Conservation (phyloP, 2,888 invertebrate genomes). For the Polymixis lichenea region DNA sequence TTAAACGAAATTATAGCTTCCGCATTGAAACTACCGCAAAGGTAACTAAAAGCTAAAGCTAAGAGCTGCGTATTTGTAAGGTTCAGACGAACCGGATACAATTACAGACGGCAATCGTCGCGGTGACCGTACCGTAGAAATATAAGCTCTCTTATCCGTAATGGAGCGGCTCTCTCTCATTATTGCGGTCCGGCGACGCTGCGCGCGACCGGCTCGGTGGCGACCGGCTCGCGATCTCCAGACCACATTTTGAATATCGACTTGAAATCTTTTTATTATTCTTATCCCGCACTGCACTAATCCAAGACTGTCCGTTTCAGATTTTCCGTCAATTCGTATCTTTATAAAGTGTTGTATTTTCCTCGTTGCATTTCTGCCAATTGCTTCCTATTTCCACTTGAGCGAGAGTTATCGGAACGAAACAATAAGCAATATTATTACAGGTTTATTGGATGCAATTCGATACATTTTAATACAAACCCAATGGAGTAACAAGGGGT, state of each 20-base stretch:
- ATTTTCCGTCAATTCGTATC: constrained; percentile 28
- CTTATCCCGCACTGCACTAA: constrained; percentile 31
- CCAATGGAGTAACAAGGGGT: constrained; percentile 28
- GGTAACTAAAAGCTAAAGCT: constrained; percentile 59
- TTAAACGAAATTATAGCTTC: constrained; percentile 62
- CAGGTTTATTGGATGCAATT: constrained; percentile 64
- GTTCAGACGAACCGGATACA: constrained; percentile 82
- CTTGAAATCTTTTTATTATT: constrained; percentile 64
- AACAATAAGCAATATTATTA: constrained; percentile 64
- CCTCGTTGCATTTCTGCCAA: constrained; percentile 54
- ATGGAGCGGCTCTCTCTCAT: constrained; percentile 84
- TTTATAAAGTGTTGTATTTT: constrained; percentile 36
- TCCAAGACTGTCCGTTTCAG: constrained; percentile 21
- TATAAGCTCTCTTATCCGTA: constrained; percentile 84
- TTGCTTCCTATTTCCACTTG: constrained; percentile 54
- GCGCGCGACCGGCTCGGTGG: constrained; percentile 55
- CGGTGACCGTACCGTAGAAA: constrained; percentile 78
- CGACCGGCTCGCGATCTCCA: constrained; percentile 37
- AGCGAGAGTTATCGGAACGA: constrained; percentile 56
- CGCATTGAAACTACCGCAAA: constrained; percentile 65
- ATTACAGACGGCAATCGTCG: constrained; percentile 86
- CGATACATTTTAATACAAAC: constrained; percentile 54
- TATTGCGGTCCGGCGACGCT: constrained; percentile 78
- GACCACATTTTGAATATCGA: constrained; percentile 72
- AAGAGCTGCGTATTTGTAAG: constrained; percentile 73